phyloP scores from a whole-genome alignment of 2,797 vertebrate species.

The Premnoplex brunnescens region DNA sequence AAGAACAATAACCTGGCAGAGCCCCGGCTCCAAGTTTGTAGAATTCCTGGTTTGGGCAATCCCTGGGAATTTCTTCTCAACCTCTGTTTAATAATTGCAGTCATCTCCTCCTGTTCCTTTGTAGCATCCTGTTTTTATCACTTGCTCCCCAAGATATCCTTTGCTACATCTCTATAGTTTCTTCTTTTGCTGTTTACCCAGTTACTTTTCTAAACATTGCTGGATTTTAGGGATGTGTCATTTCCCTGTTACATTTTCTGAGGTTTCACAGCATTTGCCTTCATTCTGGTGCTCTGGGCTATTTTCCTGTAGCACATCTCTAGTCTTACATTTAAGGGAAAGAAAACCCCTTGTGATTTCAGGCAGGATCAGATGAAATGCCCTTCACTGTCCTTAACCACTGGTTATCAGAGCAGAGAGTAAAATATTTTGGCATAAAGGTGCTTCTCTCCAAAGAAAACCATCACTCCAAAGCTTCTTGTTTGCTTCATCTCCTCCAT shows the following conservation, averaged over 20 bases:
- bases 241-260: neutral
- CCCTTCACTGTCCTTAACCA: neutral
- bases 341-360: neutral
- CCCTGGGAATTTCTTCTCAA: neutral
- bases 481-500: neutral
- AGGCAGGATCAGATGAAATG: neutral
- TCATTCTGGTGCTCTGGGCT: neutral
- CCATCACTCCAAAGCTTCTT: neutral
- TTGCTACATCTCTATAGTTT: neutral
- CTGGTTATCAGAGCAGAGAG: neutral
- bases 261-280: neutral
- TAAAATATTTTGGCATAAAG: neutral
- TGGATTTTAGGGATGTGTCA: neutral
- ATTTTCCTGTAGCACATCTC: neutral
- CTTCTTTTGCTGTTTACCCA: neutral
- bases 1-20: neutral
- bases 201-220: neutral
- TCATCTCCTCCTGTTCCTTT: neutral
- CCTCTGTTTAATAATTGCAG: neutral
- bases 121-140: neutral
- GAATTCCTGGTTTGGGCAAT: neutral
- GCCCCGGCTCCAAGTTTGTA: fast-evolving
- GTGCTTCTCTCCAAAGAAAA: neutral
- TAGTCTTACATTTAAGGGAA: neutral
- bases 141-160: neutral